Evolutionary conservation across 2,797 vertebrate species (phyloP).

Genomic region (Chromis chromis): DNA sequence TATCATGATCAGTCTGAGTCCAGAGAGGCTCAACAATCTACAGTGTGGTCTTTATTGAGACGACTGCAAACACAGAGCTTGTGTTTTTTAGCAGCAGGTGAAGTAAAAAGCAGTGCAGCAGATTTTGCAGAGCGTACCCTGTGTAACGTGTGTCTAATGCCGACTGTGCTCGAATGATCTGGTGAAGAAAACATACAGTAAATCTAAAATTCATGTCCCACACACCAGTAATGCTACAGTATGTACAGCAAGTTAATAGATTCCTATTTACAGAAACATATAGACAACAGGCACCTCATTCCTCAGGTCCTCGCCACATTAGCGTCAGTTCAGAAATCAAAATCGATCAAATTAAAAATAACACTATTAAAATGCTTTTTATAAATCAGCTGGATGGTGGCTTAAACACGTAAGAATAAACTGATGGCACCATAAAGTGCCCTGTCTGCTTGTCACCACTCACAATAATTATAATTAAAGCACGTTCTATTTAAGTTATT

Average conservation of each 20-base stretch:
- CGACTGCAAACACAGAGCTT: slow-evolving; percentile 3
- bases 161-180: slow-evolving; percentile 13
- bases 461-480: slow-evolving; percentile 17
- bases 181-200: not conserved
- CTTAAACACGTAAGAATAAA: not conserved
- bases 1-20: not conserved
- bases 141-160: slow-evolving; percentile 10
- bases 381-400: not conserved
- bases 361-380: not conserved
- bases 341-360: not conserved
- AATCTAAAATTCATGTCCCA: not conserved
- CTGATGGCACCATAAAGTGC: slow-evolving; percentile 12
- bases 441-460: slow-evolving; percentile 1
- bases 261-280: slow-evolving; percentile 59
- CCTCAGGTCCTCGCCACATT: not conserved
- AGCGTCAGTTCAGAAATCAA: slow-evolving; percentile 10
- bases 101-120: not conserved
- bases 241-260: slow-evolving; percentile 32
- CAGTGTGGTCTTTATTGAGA: slow-evolving; percentile 10
- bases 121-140: not conserved
- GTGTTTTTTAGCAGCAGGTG: slow-evolving; percentile 17
- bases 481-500: slow-evolving; percentile 28
- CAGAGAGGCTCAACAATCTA: not conserved
- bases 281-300: slow-evolving; percentile 4
- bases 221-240: slow-evolving; percentile 18